Evolutionary conservation across 2,113 vertebrate genomes (phyloP), one percentile per base, ranked within the genome.

Genomic region (Antennarius striatus): DNA sequence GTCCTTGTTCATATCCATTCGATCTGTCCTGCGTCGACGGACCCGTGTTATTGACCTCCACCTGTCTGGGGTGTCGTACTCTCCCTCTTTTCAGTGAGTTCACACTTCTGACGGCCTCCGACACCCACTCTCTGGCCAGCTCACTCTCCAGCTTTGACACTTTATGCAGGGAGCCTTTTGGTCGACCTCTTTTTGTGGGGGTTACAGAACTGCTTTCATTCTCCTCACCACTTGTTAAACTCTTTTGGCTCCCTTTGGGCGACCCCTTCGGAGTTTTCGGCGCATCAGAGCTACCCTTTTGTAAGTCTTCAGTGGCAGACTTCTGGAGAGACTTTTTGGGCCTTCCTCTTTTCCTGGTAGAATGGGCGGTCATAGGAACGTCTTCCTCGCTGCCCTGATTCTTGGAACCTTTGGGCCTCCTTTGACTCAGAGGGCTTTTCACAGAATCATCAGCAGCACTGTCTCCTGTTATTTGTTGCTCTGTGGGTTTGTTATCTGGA

Each of bases 131-230:
- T 13, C 63, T 73, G 32, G 48, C 54, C 4, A 13, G 14, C 15
- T 50, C 60, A 2, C 6, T 15, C 32, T 61, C 32, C 10, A 70
- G 36, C 66, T 36, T 54, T 9, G 48, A 42, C 50, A 56, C 82
- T 51, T 84, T 84, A 60, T 63, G 76, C 7, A 2, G 17, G 6
- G 86, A 81, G 29, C 75, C 63, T 48, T 82, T 88, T 7, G 77
- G 87, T 54, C 77, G 64, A 42, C 84, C 89, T 70, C 83, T 79
- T 67, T 77, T 84, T 15, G 30, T 77, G 2, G 77, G 86, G 3
- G 30, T 14, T 51, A 36, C 54, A 40, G 68, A 14, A 46, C 65
- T 60, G 6, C 65, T 22, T 22, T 22, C 83, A 30, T 63, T 56
- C 14, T 77, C 77, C 10, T 64, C 75, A 4, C 14, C 70, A 9